A percentile compares a stretch with the other conserved stretches of the same genome.
phyloP scores from a whole-genome alignment of 2,888 invertebrate genomes.

The Synanthedon vespiformis region DNA sequence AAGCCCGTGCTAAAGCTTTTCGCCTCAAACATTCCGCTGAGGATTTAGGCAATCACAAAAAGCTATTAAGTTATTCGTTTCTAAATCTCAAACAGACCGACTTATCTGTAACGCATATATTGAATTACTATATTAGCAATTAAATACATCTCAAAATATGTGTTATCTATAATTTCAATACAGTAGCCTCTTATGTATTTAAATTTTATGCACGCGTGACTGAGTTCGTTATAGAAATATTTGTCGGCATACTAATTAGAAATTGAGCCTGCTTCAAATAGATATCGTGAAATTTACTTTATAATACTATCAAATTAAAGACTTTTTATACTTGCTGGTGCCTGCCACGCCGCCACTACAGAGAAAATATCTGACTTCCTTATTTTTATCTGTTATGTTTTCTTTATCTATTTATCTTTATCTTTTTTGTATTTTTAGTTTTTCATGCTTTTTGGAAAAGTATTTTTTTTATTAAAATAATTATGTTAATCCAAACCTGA shows the following conservation, averaged over 20 bases:
- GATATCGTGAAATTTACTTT: too few relatives aligned
- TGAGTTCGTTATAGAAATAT: constrained; percentile 48
- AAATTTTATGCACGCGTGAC: constrained; percentile 63
- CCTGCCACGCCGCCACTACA: too few relatives aligned
- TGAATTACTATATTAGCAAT: constrained; percentile 63
- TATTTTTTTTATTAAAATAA: too few relatives aligned
- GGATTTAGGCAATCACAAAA: constrained; percentile 39
- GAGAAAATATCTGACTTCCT: too few relatives aligned
- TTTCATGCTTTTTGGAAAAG: too few relatives aligned
- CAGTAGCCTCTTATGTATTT: constrained; percentile 61
- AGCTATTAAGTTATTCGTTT: constrained; percentile 45
- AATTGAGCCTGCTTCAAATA: constrained; percentile 4
- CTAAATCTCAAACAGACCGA: constrained; percentile 30
- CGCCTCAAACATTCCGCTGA: constrained; percentile 27
- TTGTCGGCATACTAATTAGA: constrained; percentile 30
- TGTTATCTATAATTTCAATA: constrained; percentile 67
- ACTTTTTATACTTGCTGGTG: too few relatives aligned
- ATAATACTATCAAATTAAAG: too few relatives aligned
- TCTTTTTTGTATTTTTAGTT: too few relatives aligned
- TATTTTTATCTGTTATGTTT: too few relatives aligned
- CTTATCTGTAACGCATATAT: constrained; percentile 54
- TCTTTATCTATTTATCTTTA: too few relatives aligned
- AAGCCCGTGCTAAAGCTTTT: constrained; percentile 32
- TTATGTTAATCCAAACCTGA: too few relatives aligned
- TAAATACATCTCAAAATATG: constrained; percentile 56